Conservation (phyloP, 2,888 invertebrate genomes). For the Octonoba sinensis region DNA sequence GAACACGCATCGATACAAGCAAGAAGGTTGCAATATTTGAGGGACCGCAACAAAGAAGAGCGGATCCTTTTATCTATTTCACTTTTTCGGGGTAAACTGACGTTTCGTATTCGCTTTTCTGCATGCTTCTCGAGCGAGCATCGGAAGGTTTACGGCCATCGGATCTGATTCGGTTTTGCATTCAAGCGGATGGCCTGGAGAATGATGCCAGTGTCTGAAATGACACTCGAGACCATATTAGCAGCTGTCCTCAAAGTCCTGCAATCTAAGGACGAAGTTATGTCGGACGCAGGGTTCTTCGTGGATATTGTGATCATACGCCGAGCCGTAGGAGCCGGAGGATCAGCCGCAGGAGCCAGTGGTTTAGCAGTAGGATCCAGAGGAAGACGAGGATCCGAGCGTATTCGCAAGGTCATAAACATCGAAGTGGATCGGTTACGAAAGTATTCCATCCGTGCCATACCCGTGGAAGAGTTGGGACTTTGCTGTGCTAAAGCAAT, state of each 20-base stretch:
- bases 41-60: too few species aligned
- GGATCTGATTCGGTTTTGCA: too few species aligned
- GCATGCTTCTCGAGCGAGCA: too few species aligned
- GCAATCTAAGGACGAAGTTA: not conserved
- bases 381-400: too few species aligned
- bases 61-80: too few species aligned
- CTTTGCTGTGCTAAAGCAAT: conserved; percentile 1
- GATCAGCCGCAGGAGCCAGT: too few species aligned
- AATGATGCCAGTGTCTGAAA: not conserved
- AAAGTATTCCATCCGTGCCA: not conserved
- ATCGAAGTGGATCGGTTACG: not conserved
- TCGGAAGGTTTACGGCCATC: too few species aligned
- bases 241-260: not conserved
- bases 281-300: not conserved
- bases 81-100: too few species aligned
- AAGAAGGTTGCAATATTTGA: too few species aligned
- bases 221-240: not conserved
- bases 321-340: not conserved
- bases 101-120: too few species aligned
- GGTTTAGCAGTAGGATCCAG: too few species aligned
- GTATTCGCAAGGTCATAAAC: not conserved
- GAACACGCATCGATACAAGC: too few species aligned
- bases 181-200: conserved; percentile 1
- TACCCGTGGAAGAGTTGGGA: not conserved
- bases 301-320: not conserved